These are phyloP conservation scores for Microplitis manilae DNA, from an alignment of 2,888 invertebrate species.

Conservation along the genomic window DNA sequence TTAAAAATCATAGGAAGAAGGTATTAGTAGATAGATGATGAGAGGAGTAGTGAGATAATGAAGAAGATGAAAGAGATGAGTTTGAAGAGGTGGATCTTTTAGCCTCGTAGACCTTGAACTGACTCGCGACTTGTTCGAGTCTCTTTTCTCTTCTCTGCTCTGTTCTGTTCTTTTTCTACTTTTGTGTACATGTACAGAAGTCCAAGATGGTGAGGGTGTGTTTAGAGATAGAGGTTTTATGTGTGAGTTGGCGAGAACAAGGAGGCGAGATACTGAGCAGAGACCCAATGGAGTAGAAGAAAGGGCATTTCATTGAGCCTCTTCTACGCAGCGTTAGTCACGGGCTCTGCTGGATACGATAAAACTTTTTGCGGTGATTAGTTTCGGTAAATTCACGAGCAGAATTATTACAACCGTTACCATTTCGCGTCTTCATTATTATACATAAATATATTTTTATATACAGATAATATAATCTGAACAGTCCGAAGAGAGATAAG, in stretches of 20 bases:
- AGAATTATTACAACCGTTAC: slow-evolving; percentile 28
- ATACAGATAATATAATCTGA: neutral
- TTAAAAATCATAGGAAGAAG: neutral
- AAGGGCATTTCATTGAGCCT: slow-evolving; percentile 49
- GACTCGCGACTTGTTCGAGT: neutral
- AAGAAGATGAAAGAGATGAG: slow-evolving; percentile 19
- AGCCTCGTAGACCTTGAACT: slow-evolving; percentile 33
- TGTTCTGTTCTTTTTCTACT: neutral
- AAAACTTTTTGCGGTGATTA: slow-evolving; percentile 46
- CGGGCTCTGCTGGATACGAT: slow-evolving; percentile 29
- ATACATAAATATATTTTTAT: neutral
- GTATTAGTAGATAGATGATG: neutral
- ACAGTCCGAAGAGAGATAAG: neutral
- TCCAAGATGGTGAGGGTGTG: neutral
- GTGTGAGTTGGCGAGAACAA: neutral
- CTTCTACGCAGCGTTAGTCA: slow-evolving; percentile 42
- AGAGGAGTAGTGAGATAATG: slow-evolving; percentile 12
- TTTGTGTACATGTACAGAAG: neutral
- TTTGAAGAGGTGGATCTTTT: slow-evolving; percentile 15
- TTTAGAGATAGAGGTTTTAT: neutral
- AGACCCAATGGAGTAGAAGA: slow-evolving; percentile 26
- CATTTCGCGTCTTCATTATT: slow-evolving; percentile 11
- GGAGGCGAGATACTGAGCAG: neutral
- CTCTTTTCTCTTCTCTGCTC: neutral
- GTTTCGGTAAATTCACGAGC: slow-evolving; percentile 43